Conservation (phyloP, 1,140 invertebrate species). For the Bombus confusus region DNA sequence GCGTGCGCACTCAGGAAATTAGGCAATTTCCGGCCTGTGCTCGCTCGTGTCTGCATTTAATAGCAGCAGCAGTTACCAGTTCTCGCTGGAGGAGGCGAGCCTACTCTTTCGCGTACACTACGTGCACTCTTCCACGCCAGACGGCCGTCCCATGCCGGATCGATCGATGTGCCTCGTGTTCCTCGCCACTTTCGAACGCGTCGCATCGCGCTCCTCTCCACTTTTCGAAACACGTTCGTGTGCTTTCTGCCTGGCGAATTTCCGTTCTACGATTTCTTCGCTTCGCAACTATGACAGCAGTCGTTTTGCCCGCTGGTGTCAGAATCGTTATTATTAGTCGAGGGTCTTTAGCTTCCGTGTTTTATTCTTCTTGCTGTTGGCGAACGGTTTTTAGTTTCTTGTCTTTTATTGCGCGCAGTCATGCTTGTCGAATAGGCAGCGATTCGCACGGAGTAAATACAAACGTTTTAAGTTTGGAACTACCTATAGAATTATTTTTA, state of each 20-base stretch:
- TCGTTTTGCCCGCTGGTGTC: background rate
- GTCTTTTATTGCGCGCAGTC: background rate
- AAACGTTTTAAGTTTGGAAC: too few relatives aligned
- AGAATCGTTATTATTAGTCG: background rate
- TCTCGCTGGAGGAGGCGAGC: slow-evolving; percentile 69
- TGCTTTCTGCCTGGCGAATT: background rate
- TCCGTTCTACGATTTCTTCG: background rate
- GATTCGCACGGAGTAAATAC: background rate
- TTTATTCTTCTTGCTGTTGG: background rate
- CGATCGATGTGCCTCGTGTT: slow-evolving; percentile 45
- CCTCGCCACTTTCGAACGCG: slow-evolving; percentile 31
- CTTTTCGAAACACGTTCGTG: background rate
- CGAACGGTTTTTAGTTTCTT: background rate
- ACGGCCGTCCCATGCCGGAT: slow-evolving; percentile 63
- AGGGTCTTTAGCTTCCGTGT: background rate
- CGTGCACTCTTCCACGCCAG: slow-evolving; percentile 66
- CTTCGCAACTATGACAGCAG: background rate
- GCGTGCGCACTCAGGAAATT: slow-evolving; percentile 83
- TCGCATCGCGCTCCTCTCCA: background rate
- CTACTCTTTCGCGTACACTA: slow-evolving; percentile 32
- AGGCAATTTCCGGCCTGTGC: slow-evolving; percentile 82
- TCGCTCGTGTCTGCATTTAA: slow-evolving; percentile 82
- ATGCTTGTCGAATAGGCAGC: background rate
- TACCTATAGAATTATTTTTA: too few relatives aligned
- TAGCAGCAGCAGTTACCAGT: slow-evolving; percentile 79